Percentiles rank a stretch among this genome's conserved stretches.
These are phyloP conservation scores for Calyptomena viridis DNA, from an alignment of 2,113 vertebrate species.

Conservation along the genomic window DNA sequence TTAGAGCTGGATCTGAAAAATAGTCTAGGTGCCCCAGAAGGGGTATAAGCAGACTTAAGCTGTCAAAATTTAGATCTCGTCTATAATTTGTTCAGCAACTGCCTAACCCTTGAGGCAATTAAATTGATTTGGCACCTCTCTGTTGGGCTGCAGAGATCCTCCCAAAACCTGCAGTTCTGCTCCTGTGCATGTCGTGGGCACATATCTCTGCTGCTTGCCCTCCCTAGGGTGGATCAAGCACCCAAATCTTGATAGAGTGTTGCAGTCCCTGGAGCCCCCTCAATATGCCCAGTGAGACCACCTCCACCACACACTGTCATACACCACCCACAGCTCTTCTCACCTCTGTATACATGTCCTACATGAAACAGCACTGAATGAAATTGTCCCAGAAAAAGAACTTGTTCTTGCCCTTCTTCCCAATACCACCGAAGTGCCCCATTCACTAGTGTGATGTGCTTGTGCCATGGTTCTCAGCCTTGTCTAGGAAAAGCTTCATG, in stretches of 20 bases:
- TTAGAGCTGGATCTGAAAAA: not conserved
- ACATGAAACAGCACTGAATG: not conserved
- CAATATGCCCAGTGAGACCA: not conserved
- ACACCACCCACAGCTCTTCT: not conserved
- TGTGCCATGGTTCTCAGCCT: not conserved
- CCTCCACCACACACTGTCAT: not conserved
- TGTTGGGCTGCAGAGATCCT: not conserved
- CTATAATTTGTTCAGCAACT: not conserved
- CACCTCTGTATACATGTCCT: not conserved
- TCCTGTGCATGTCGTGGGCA: not conserved
- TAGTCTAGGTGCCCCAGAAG: not conserved
- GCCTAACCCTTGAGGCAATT: not conserved
- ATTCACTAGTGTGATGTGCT: not conserved
- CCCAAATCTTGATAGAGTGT: not conserved
- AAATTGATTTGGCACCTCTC: not conserved
- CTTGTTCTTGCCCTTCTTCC: not conserved
- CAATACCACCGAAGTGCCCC: not conserved
- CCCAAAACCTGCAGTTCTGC: not conserved
- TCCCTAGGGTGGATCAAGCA: not conserved
- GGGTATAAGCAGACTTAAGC: not conserved
- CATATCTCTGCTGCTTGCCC: not conserved
- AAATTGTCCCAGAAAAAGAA: not conserved
- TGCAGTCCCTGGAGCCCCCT: not conserved
- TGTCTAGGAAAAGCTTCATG: not conserved
- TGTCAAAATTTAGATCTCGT: not conserved